Conservation (phyloP, 1,140 invertebrate species). For the Aradophagus sp. region DNA sequence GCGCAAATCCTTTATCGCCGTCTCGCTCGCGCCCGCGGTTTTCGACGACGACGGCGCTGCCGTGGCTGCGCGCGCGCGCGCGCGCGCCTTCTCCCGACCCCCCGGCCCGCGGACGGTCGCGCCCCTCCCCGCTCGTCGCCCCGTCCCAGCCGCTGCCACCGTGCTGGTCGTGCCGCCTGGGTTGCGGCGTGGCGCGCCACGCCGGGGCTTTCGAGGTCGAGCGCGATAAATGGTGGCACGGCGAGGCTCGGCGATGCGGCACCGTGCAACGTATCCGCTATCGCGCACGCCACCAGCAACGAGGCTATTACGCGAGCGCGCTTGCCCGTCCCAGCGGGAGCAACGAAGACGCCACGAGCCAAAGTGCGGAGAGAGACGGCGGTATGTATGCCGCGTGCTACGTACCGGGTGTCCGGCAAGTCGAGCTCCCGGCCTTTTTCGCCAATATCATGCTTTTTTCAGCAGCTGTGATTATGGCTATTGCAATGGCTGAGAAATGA, state of each 20-base stretch:
- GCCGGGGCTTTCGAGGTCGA: conserved; percentile 69
- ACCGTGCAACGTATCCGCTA: conserved; percentile 69
- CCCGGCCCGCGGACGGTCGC: too few species aligned
- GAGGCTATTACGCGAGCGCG: conserved; percentile 72
- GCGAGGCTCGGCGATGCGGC: conserved; percentile 60
- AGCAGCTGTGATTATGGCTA: too few species aligned
- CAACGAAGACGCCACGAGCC: conserved; percentile 58
- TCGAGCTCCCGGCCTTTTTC: too few species aligned
- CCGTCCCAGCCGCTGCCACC: too few species aligned
- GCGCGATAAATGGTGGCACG: conserved; percentile 59
- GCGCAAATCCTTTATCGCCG: conserved; percentile 43
- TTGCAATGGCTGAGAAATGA: too few species aligned
- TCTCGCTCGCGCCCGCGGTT: conserved; percentile 27
- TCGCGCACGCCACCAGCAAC: conserved; percentile 71
- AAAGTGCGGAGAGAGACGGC: conserved; percentile 48
- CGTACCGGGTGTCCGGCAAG: conserved; percentile 43
- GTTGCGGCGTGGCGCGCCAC: conserved; percentile 56
- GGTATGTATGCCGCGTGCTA: conserved; percentile 37
- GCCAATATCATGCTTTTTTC: too few species aligned
- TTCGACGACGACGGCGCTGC: neutral
- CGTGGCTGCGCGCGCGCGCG: conserved; percentile 16
- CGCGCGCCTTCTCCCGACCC: too few species aligned
- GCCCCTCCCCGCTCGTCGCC: too few species aligned
- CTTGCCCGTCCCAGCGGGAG: conserved; percentile 61
- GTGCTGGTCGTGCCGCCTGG: conserved; percentile 33